These are phyloP conservation scores for Emys orbicularis DNA, from an alignment of 2,797 vertebrate genomes.

Conservation along the genomic window DNA sequence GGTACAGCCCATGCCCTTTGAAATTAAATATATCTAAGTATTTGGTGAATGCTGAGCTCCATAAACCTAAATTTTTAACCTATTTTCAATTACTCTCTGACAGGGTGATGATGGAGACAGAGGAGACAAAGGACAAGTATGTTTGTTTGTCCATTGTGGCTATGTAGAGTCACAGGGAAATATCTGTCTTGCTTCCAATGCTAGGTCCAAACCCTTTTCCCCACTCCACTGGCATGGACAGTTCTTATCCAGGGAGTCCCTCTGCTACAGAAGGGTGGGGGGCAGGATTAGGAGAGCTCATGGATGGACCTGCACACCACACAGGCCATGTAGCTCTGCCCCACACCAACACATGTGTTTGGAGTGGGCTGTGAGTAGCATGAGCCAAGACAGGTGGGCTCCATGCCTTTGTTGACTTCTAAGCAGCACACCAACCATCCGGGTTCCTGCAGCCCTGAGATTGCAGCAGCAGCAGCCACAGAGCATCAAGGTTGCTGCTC, in stretches of 20 bases:
- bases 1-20: not conserved
- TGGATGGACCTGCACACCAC: not conserved
- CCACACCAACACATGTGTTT: not conserved
- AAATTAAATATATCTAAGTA: not conserved
- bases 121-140: slow-evolving; percentile 87
- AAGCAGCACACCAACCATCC: not conserved
- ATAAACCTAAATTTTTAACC: not conserved
- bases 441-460: not conserved
- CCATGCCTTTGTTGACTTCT: not conserved
- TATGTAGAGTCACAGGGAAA: not conserved
- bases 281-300: not conserved
- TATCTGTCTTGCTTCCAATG: not conserved
- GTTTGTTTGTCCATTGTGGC: not conserved
- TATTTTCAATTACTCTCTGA: not conserved
- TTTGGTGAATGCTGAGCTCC: not conserved
- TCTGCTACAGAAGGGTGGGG: not conserved
- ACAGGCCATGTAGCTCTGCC: not conserved
- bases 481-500: not conserved
- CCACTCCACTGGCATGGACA: not conserved
- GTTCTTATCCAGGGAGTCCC: not conserved
- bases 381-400: not conserved
- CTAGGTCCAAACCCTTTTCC: not conserved
- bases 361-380: not conserved
- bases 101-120: slow-evolving; percentile 77
- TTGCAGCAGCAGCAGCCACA: not conserved